These are phyloP conservation scores for Dermatemys mawii DNA, from an alignment of 2,113 vertebrate genomes.

Conservation along the genomic window DNA sequence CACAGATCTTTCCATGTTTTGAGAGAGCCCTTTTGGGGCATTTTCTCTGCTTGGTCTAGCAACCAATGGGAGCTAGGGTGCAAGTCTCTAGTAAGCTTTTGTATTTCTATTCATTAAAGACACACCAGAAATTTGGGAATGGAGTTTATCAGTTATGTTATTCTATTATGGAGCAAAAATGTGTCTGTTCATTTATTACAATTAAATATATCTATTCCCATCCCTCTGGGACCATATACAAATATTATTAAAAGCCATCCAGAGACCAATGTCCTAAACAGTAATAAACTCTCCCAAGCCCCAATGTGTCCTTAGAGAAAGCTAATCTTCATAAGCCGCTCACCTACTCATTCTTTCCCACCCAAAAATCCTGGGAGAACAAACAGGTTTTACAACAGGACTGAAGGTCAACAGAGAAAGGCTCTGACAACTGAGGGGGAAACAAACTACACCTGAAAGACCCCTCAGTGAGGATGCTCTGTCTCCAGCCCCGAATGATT, in stretches of 20 bases:
- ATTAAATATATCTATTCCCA: not conserved
- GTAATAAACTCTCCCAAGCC: not conserved
- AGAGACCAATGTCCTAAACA: not conserved
- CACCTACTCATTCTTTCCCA: not conserved
- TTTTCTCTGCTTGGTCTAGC: not conserved
- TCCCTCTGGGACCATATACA: not conserved
- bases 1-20: not conserved
- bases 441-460: not conserved
- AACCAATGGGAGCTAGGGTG: not conserved
- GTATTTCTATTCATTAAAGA: not conserved
- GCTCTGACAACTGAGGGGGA: not conserved
- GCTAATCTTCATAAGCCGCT: not conserved
- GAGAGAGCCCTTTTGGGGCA: not conserved
- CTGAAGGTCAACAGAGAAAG: not conserved
- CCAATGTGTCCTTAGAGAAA: not conserved
- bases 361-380: not conserved
- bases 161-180: not conserved
- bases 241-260: not conserved
- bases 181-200: not conserved
- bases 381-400: not conserved
- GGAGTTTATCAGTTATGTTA: conserved; percentile 9
- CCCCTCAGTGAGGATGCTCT: not conserved
- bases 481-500: not conserved
- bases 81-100: not conserved
- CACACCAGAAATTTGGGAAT: not conserved